Conservation (phyloP, 2,888 invertebrate genomes). For the Cheilosia vulpina region DNA sequence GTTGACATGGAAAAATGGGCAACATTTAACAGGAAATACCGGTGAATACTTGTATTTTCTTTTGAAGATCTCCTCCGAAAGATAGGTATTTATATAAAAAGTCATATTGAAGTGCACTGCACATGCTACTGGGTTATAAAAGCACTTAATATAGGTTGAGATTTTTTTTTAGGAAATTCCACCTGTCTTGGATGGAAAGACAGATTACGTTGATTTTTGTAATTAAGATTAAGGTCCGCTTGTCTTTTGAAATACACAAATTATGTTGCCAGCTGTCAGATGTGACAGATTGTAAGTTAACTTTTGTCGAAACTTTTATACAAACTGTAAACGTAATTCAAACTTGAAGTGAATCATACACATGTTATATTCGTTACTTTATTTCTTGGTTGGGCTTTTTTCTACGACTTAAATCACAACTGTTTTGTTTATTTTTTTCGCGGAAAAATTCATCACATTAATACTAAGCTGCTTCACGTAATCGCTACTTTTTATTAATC, state of each 20-base stretch:
- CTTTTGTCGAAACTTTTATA: too few relatives aligned
- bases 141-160: conserved; percentile 55
- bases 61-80: neutral
- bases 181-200: conserved; percentile 3
- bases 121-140: conserved; percentile 12
- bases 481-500: too few relatives aligned
- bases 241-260: too few relatives aligned
- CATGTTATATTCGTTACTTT: too few relatives aligned
- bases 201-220: conserved; percentile 1
- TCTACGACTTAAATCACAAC: too few relatives aligned
- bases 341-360: too few relatives aligned
- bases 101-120: too few relatives aligned
- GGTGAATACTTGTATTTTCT: conserved; percentile 21
- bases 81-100: neutral
- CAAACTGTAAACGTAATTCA: too few relatives aligned
- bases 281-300: neutral
- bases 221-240: neutral
- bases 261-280: neutral
- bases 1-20: conserved; percentile 42
- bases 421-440: too few relatives aligned
- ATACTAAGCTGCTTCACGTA: too few relatives aligned
- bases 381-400: too few relatives aligned
- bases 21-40: conserved; percentile 5
- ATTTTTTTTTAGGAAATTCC: neutral
- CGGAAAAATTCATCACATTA: too few relatives aligned